phyloP scores from a whole-genome alignment of 2,797 vertebrate genomes.

The Lepus oiostolus region DNA sequence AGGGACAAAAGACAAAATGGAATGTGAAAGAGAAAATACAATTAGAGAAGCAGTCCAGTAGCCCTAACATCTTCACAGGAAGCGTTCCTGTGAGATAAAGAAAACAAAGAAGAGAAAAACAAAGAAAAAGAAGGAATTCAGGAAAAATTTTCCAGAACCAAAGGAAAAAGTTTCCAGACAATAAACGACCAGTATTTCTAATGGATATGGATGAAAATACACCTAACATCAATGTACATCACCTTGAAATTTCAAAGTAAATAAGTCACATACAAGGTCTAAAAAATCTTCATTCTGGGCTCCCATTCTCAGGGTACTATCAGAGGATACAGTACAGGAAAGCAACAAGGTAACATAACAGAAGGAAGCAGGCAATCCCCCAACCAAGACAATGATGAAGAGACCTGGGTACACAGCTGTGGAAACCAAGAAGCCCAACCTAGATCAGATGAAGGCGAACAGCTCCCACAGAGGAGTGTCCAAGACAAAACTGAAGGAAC shows the following conservation, averaged over 20 bases:
- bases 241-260: not conserved
- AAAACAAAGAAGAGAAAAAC: not conserved
- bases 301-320: not conserved
- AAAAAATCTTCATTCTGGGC: not conserved
- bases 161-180: not conserved
- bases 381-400: too few species aligned
- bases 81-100: not conserved
- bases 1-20: not conserved
- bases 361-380: not conserved
- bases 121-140: not conserved
- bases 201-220: not conserved
- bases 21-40: not conserved
- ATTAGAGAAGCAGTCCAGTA: not conserved
- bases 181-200: not conserved
- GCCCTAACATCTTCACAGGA: not conserved
- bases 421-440: not conserved
- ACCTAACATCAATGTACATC: not conserved
- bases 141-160: not conserved
- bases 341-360: not conserved
- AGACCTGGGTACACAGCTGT: not conserved
- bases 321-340: not conserved
- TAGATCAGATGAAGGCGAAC: rapidly evolving
- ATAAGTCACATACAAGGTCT: not conserved
- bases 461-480: not conserved
- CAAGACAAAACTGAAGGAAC: not conserved